Evolutionary conservation across 2,888 invertebrate genomes (phyloP), one percentile per base, ranked within the genome.

Genomic region (Polyommatus icarus): DNA sequence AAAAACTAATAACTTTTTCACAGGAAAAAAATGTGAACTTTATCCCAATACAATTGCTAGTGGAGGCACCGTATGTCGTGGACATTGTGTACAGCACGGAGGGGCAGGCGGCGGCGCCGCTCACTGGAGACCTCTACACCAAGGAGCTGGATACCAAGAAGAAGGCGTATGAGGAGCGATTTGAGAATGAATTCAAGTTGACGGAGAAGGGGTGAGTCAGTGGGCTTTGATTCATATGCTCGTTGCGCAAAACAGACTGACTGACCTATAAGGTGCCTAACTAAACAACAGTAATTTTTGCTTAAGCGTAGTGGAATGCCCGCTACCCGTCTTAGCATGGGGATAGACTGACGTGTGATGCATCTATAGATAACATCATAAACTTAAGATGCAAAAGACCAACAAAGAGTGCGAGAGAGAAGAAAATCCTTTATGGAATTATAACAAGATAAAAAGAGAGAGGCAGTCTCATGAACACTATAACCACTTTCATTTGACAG

Each of bases 1-100:
- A n/a, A 36, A 59, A 59, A 20, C n/a, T 0, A 50, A 15, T 78
- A 73, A 15, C 78, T 82, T 79, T 0, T 67, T 29, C 7, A 12
- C 84, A 94, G 92, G 88, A 88, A 0, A 88, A 87, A 73, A 86
- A 88, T 12, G 96, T 97, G 0, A 98, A 98, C 88, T 97, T 98
- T 82, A 95, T 98, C 1, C 97, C 96, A 0, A 95, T 96, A n/a
- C 97, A 97, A 88, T 89, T 98, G 76, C 95, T 97, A 0, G 96
- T 96, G 0, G 96, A 96, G 82, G 94, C 97, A 0, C 98, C 98
- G 0, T 97, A 98, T 83, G 95, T 96, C 0, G 88, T 99, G 79
- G 99, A 99, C 85, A 93, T 99, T 0, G 95, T 97, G 0, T 99
- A 97, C 86, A 97, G 98, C 81, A 97, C 98, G 0, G 96, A 95